These are phyloP conservation scores for Ctenicera cuprea DNA, from an alignment of 2,888 invertebrate genomes.

Conservation along the genomic window DNA sequence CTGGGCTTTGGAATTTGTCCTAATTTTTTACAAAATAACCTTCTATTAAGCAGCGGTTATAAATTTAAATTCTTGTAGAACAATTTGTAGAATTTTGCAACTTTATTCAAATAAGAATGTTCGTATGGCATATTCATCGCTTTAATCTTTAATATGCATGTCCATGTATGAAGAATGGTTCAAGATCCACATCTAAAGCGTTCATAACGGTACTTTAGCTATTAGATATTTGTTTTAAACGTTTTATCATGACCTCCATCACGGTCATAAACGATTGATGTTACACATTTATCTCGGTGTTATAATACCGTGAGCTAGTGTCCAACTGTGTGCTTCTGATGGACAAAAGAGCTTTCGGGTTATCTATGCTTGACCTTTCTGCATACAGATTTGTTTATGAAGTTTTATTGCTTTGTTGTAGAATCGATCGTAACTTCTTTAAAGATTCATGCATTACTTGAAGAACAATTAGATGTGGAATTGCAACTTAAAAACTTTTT, in stretches of 20 bases:
- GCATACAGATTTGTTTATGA: not conserved
- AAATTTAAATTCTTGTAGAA: no score
- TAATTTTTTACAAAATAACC: no score
- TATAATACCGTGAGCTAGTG: not conserved
- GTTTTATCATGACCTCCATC: slow-evolving; percentile 31
- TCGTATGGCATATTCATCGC: no score
- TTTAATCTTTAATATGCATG: slow-evolving; percentile 6
- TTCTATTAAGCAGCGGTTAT: no score
- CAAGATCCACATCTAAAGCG: slow-evolving; percentile 27
- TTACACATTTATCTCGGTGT: slow-evolving; percentile 23
- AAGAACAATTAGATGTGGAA: no score
- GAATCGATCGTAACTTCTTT: no score
- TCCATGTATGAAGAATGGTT: slow-evolving; percentile 24
- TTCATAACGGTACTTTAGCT: slow-evolving; percentile 20
- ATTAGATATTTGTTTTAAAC: slow-evolving; percentile 32
- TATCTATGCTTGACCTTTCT: slow-evolving; percentile 13
- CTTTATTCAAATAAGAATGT: no score
- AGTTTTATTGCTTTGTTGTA: not conserved
- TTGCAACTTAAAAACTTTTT: no score
- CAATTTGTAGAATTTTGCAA: no score
- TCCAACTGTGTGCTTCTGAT: slow-evolving; percentile 12
- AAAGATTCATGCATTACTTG: no score
- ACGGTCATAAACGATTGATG: slow-evolving; percentile 26
- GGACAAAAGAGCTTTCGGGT: slow-evolving; percentile 13
- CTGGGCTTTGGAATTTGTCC: no score